Percentiles rank a stretch among this genome's conserved stretches.
phyloP scores from a whole-genome alignment of 1,140 invertebrate species.

The Thaumetopoea pityocampa region DNA sequence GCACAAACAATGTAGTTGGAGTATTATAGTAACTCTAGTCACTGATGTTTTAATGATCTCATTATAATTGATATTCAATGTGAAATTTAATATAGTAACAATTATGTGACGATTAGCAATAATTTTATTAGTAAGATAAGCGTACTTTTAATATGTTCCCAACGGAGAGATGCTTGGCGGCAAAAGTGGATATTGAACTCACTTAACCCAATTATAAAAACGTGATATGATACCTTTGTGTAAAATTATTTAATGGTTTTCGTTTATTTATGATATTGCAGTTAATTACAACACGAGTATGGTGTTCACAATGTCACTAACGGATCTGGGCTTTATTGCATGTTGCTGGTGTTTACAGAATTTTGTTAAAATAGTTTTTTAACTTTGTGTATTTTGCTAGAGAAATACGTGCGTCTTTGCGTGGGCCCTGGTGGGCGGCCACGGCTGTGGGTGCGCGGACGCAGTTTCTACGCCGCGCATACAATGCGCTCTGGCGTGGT shows the following conservation, averaged over 20 bases:
- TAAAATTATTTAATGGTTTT: no score
- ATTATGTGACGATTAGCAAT: conserved; percentile 5
- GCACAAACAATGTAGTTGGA: no score
- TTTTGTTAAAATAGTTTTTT: conserved; percentile 8
- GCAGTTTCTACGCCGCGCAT: conserved; percentile 67
- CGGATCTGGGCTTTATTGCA: conserved; percentile 10
- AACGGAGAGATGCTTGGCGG: no score
- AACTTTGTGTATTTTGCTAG: conserved; percentile 40
- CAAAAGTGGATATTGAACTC: no score
- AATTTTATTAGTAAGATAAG: conserved; percentile 7
- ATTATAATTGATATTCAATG: background rate
- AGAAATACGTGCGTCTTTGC: conserved; percentile 49
- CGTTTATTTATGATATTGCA: no score
- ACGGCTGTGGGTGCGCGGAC: conserved; percentile 60
- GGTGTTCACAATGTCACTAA: background rate
- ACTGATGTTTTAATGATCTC: background rate
- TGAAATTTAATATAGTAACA: background rate
- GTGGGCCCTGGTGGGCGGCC: conserved; percentile 64
- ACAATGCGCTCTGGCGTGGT: conserved; percentile 66
- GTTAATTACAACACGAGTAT: background rate
- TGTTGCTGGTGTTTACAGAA: conserved; percentile 10
- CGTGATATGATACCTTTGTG: no score
- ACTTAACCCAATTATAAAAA: no score
- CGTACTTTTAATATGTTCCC: background rate
- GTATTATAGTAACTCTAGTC: no score